A percentile compares a stretch with the other conserved stretches of the same genome.
phyloP scores from a whole-genome alignment of 2,113 vertebrate genomes.

The Calyptommatus sinebrachiatus region DNA sequence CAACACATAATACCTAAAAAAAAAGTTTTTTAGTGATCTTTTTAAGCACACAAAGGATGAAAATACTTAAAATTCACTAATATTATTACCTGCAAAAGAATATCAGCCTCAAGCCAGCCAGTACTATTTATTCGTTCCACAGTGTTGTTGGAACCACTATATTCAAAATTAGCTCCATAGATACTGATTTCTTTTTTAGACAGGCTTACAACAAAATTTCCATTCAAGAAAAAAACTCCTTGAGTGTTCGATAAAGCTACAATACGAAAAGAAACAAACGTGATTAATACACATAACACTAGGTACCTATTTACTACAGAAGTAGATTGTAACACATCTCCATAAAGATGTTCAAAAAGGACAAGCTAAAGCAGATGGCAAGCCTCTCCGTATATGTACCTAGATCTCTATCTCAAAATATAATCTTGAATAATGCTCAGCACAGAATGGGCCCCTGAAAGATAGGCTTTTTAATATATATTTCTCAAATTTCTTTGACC shows the following conservation, averaged over 20 bases:
- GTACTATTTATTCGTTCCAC: conserved; percentile 94
- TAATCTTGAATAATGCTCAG: too few species aligned
- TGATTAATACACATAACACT: neutral
- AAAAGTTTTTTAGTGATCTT: conserved; percentile 52
- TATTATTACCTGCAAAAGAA: conserved; percentile 84
- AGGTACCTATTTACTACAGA: too few species aligned
- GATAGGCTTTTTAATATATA: too few species aligned
- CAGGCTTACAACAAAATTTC: conserved; percentile 96
- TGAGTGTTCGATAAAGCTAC: conserved; percentile 88
- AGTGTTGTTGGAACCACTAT: conserved; percentile 90
- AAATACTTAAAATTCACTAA: conserved; percentile 11
- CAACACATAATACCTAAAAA: conserved; percentile 91
- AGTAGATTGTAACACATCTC: too few species aligned
- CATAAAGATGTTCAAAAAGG: too few species aligned
- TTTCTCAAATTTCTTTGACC: too few species aligned
- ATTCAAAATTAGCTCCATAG: conserved; percentile 87
- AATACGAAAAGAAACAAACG: conserved; percentile 30
- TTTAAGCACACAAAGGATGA: conserved; percentile 1
- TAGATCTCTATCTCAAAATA: too few species aligned
- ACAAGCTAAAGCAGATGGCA: too few species aligned
- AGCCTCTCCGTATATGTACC: too few species aligned
- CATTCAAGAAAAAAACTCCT: conserved; percentile 91
- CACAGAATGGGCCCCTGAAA: too few species aligned
- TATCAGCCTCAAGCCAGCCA: conserved; percentile 84
- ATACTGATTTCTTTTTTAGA: conserved; percentile 91